Percentiles rank a stretch among this genome's conserved stretches.
These are phyloP conservation scores for Chaetops frenatus DNA, from an alignment of 2,113 vertebrate genomes.

Conservation along the genomic window DNA sequence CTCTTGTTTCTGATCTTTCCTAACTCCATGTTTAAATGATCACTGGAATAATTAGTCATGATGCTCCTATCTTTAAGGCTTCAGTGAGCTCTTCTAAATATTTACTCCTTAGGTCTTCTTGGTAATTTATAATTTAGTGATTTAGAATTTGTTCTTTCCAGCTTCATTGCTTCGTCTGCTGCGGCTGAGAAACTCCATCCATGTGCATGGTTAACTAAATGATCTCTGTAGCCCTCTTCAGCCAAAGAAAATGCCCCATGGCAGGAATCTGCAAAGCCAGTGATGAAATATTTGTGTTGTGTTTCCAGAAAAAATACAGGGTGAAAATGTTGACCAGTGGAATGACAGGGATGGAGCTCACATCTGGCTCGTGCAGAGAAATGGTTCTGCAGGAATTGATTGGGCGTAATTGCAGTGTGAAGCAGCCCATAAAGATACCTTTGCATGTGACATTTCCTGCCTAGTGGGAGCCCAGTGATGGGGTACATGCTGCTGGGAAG, in stretches of 20 bases:
- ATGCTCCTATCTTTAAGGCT: background rate
- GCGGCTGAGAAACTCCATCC: background rate
- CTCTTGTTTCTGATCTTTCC: background rate
- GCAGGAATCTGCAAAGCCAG: background rate
- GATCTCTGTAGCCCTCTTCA: background rate
- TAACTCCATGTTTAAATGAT: background rate
- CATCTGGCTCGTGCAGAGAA: background rate
- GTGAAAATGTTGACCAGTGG: background rate
- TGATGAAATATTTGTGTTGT: background rate
- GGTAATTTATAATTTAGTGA: background rate
- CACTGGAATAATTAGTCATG: background rate
- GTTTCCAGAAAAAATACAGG: background rate
- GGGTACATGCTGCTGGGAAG: background rate
- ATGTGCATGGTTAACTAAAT: background rate
- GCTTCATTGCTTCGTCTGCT: background rate
- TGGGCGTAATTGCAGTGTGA: background rate
- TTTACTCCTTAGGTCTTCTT: background rate
- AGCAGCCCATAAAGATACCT: background rate
- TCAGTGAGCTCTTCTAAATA: background rate
- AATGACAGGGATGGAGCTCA: background rate
- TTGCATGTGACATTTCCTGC: background rate
- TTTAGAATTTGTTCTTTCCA: background rate
- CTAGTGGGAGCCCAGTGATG: rapidly evolving
- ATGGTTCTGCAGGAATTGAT: background rate
- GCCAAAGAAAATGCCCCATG: background rate